Evolutionary conservation across 2,113 vertebrate species (phyloP).

Genomic region (Mobula hypostoma): DNA sequence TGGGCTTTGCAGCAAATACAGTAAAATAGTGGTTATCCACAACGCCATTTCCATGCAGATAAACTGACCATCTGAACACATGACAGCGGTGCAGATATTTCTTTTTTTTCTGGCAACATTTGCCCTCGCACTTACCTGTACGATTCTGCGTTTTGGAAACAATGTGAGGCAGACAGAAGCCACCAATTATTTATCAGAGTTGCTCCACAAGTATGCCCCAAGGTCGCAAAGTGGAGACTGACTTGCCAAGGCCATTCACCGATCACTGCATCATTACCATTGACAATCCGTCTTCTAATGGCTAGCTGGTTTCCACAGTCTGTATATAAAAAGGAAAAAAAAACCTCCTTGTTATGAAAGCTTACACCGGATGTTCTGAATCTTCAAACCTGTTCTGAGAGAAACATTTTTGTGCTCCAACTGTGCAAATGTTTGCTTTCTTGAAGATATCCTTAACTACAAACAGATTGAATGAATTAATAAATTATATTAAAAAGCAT

Average conservation of each 20-base stretch:
- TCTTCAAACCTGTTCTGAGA: not conserved
- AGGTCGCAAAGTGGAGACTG: constrained; percentile 57
- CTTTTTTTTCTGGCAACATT: not conserved
- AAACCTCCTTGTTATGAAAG: not conserved
- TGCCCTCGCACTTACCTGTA: not conserved
- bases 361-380: not conserved
- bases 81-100: not conserved
- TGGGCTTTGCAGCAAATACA: no score
- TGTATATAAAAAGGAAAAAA: constrained; percentile 40
- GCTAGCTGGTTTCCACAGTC: constrained; percentile 62
- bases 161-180: constrained; percentile 64
- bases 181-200: constrained; percentile 61
- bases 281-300: constrained; percentile 65
- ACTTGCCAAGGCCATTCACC: constrained; percentile 75
- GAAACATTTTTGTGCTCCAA: not conserved
- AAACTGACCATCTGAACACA: not conserved
- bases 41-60: no score
- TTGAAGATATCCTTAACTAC: not conserved
- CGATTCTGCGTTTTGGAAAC: constrained; percentile 47
- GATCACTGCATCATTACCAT: constrained; percentile 58
- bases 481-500: not conserved
- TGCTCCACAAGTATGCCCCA: constrained; percentile 57
- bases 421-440: not conserved
- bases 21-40: no score
- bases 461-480: not conserved